Evolutionary conservation across 2,888 invertebrate genomes (phyloP).

Genomic region (Heteropelma amictum): DNA sequence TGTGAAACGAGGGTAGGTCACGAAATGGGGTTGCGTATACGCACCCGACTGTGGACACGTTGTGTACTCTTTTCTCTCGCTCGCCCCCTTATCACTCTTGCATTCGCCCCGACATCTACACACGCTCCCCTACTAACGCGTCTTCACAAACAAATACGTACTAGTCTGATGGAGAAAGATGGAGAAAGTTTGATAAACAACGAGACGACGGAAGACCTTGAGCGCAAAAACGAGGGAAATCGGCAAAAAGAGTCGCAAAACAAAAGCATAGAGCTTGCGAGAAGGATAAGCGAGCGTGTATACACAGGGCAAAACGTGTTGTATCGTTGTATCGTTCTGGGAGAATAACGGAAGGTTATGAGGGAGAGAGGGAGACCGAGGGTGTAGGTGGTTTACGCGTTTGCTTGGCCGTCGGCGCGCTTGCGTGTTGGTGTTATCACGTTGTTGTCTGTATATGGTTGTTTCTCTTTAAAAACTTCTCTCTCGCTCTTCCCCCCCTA

Average conservation of each 20-base stretch:
- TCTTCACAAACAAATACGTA: constrained; percentile 37
- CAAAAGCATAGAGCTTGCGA: constrained; percentile 5
- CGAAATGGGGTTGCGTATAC: constrained; percentile 56
- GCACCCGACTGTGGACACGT: constrained; percentile 43
- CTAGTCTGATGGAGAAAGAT: constrained; percentile 23
- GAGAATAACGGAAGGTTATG: neutral
- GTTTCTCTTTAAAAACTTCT: constrained; percentile 15
- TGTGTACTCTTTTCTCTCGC: constrained; percentile 13
- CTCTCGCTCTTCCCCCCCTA: neutral
- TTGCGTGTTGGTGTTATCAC: constrained; percentile 53
- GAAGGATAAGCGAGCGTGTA: constrained; percentile 29
- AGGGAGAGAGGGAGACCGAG: neutral
- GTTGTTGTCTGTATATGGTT: constrained; percentile 48
- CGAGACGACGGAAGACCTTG: constrained; percentile 5
- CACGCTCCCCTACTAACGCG: constrained; percentile 28
- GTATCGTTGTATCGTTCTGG: constrained; percentile 51
- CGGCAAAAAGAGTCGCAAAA: constrained; percentile 40
- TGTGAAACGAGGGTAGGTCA: constrained; percentile 49
- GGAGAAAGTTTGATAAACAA: constrained; percentile 49
- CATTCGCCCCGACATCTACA: constrained; percentile 26
- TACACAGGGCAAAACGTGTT: constrained; percentile 52
- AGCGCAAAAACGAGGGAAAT: constrained; percentile 17
- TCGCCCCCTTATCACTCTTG: constrained; percentile 15
- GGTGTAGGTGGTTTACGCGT: constrained; percentile 46
- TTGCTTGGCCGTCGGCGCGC: constrained; percentile 50